These are phyloP conservation scores for Poeciliopsis turrubarensis DNA, from an alignment of 2,113 vertebrate species.

Conservation along the genomic window DNA sequence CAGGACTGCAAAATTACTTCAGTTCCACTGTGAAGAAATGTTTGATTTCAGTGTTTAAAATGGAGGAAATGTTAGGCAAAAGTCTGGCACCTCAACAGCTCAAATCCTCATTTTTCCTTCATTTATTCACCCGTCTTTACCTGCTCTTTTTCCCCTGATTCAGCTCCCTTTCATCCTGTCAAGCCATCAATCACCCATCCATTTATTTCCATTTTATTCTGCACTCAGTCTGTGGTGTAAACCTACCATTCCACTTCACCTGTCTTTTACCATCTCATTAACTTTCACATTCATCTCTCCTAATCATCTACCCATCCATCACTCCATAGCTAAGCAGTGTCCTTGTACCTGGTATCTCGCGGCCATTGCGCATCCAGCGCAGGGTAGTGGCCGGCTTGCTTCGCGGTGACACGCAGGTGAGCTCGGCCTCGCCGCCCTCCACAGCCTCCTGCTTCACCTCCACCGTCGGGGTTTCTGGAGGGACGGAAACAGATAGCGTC, in stretches of 20 bases:
- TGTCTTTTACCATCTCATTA: conserved; percentile 39
- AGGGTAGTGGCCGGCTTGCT: conserved; percentile 87
- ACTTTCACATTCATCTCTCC: conserved; percentile 35
- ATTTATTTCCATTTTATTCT: conserved; percentile 35
- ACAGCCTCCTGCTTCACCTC: conserved; percentile 87
- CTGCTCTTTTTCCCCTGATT: conserved; percentile 34
- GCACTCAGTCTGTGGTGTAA: conserved; percentile 37
- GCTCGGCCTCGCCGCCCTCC: conserved; percentile 88
- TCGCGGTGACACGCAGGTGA: conserved; percentile 85
- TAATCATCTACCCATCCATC: conserved; percentile 29
- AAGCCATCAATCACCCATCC: conserved; percentile 52
- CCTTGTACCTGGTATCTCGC: conserved; percentile 84
- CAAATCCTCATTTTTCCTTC: conserved; percentile 17
- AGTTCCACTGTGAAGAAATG: not conserved
- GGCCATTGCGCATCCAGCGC: conserved; percentile 85
- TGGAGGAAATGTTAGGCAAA: conserved; percentile 6
- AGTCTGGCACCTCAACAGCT: conserved; percentile 3
- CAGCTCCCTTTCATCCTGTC: conserved; percentile 40
- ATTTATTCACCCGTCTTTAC: conserved; percentile 33
- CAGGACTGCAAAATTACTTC: conserved; percentile 1
- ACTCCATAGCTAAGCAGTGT: conserved; percentile 13
- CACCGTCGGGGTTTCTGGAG: conserved; percentile 85
- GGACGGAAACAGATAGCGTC: conserved; percentile 87
- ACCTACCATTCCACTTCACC: conserved; percentile 45
- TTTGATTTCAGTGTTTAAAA: conserved; percentile 18